phyloP scores from a whole-genome alignment of 2,888 invertebrate genomes.

The Euzophera pinguis region DNA sequence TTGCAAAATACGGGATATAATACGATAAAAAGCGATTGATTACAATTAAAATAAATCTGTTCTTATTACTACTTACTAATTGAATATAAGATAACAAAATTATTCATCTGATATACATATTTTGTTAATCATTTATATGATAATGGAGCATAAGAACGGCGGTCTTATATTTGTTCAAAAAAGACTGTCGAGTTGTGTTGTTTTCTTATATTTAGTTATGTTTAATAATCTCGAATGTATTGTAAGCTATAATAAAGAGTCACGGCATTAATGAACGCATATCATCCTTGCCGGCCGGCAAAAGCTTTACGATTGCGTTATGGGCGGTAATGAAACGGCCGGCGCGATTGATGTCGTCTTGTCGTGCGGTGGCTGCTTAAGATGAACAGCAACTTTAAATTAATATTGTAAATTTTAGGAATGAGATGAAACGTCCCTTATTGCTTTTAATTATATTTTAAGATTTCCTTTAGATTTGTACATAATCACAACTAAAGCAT shows the following conservation, averaged over 20 bases:
- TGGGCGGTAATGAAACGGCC: no score
- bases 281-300: no score
- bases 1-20: not conserved
- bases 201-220: conserved; percentile 13
- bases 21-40: conserved; percentile 6
- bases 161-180: conserved; percentile 60
- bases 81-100: not conserved
- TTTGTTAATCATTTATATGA: conserved; percentile 22
- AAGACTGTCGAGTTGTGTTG: conserved; percentile 38
- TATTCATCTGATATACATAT: conserved; percentile 9
- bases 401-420: conserved; percentile 2
- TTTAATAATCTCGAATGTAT: conserved; percentile 1
- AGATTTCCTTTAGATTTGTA: not conserved
- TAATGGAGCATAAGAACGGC: conserved; percentile 26
- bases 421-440: not conserved
- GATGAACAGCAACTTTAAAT: not conserved
- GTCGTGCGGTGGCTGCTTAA: no score
- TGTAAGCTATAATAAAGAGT: not conserved
- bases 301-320: no score
- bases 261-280: no score
- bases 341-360: no score
- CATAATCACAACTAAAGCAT: not conserved
- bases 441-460: conserved; percentile 2
- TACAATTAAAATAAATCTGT: not conserved
- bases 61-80: not conserved